phyloP scores from a whole-genome alignment of 2,888 invertebrate genomes.

The Zygothrica quintamaculata region DNA sequence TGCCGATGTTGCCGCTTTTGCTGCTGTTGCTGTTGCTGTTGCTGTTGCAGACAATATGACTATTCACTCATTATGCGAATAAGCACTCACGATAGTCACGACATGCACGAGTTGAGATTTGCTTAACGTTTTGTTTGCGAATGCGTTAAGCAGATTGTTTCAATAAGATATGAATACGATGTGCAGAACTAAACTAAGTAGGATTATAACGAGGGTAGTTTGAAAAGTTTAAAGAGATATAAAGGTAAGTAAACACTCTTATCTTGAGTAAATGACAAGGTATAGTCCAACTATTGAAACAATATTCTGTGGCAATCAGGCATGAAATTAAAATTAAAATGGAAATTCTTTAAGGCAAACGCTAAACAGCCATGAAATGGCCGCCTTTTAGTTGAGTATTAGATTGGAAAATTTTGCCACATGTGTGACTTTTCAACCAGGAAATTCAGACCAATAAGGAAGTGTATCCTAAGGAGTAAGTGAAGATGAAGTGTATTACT shows the following conservation, averaged over 20 bases:
- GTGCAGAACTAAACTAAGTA: slow-evolving; percentile 1
- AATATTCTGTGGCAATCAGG: slow-evolving; percentile 40
- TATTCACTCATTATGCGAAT: slow-evolving; percentile 52
- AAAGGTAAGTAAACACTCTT: too few species aligned
- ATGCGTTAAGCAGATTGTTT: slow-evolving; percentile 66
- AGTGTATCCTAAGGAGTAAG: slow-evolving; percentile 32
- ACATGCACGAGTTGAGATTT: slow-evolving; percentile 28
- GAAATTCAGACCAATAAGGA: slow-evolving; percentile 42
- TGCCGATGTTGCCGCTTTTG: slow-evolving; percentile 34
- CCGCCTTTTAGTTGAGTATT: slow-evolving; percentile 15
- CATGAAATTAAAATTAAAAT: slow-evolving; percentile 56
- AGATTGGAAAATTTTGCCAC: slow-evolving; percentile 11
- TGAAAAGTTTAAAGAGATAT: too few species aligned
- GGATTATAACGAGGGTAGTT: too few species aligned
- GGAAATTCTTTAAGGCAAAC: slow-evolving; percentile 30
- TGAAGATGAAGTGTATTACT: slow-evolving; percentile 39
- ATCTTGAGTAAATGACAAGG: too few species aligned
- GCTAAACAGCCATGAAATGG: slow-evolving; percentile 61
- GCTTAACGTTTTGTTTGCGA: slow-evolving; percentile 61
- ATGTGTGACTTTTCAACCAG: slow-evolving; percentile 29
- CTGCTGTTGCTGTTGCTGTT: slow-evolving; percentile 4
- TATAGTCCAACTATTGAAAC: too few species aligned
- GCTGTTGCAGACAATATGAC: not conserved
- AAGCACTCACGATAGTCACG: slow-evolving; percentile 39
- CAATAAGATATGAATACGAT: slow-evolving; percentile 32